Evolutionary conservation across 2,113 vertebrate species (phyloP).

Genomic region (Carollia perspicillata): DNA sequence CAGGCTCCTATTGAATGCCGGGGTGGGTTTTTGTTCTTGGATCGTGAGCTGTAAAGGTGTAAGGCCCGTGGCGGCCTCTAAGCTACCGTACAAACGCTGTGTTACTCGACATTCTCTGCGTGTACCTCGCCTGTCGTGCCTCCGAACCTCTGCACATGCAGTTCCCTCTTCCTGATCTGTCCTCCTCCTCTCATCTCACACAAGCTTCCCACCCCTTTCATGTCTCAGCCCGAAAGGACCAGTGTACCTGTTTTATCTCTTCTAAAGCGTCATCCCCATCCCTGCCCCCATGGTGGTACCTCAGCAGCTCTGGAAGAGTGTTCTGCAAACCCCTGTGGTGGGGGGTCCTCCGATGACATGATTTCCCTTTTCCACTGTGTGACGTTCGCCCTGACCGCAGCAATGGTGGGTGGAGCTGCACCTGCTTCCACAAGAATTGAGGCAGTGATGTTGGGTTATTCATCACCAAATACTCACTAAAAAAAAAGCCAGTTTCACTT

Average conservation of each 20-base stretch:
- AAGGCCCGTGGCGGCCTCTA: neutral
- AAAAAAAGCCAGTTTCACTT: neutral
- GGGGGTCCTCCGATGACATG: neutral
- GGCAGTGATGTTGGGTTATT: neutral
- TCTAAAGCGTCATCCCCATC: neutral
- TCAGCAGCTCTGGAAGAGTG: neutral
- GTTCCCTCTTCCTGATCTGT: neutral
- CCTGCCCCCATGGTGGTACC: accelerated
- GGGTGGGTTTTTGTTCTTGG: neutral
- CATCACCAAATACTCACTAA: neutral
- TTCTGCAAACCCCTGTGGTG: neutral
- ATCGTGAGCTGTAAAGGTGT: neutral
- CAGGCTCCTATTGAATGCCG: neutral
- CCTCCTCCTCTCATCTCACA: neutral
- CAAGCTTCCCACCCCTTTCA: neutral
- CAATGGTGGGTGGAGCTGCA: accelerated
- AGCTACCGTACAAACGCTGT: too few relatives aligned
- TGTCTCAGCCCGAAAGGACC: neutral
- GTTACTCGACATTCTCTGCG: neutral
- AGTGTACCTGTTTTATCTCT: neutral
- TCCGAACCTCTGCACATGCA: neutral
- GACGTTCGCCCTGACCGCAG: neutral
- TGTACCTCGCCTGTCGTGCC: accelerated
- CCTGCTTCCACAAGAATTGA: neutral
- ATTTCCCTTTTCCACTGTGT: neutral